These are phyloP conservation scores for Pachliopta kotzebuea DNA, from an alignment of 2,888 invertebrate species.

Conservation along the genomic window DNA sequence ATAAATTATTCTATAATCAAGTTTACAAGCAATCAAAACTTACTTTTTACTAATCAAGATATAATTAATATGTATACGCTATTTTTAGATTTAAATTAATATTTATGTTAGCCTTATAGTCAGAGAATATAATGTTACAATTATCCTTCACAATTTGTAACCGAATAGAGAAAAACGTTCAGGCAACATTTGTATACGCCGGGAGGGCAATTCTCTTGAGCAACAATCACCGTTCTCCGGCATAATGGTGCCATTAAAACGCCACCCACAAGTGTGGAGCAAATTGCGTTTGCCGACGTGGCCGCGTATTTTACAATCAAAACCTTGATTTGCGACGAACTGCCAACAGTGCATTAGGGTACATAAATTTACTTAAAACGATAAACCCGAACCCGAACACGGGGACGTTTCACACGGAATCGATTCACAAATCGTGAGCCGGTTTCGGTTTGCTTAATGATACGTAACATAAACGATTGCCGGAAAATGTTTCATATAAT, in stretches of 20 bases:
- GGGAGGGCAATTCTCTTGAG: constrained; percentile 66
- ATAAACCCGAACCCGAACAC: constrained; percentile 60
- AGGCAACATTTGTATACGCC: constrained; percentile 48
- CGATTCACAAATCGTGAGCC: constrained; percentile 47
- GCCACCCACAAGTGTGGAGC: constrained; percentile 73
- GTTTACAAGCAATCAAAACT: too few species aligned
- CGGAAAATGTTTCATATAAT: background rate
- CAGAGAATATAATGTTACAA: too few species aligned
- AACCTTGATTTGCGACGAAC: constrained; percentile 72
- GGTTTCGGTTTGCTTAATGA: background rate
- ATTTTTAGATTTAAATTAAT: too few species aligned
- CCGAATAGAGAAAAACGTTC: constrained; percentile 31
- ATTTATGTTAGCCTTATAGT: too few species aligned
- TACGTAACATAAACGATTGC: background rate
- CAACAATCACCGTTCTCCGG: constrained; percentile 63
- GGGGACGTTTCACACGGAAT: constrained; percentile 58
- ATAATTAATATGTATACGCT: too few species aligned
- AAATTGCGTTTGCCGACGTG: constrained; percentile 74
- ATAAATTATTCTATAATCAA: too few species aligned
- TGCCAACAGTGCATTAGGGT: constrained; percentile 70
- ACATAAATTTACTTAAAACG: constrained; percentile 70
- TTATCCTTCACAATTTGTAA: constrained; percentile 6
- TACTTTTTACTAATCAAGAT: too few species aligned
- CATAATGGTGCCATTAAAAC: constrained; percentile 74
- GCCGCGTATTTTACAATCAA: constrained; percentile 73